Base-by-base conservation (phyloP, 2,888 invertebrate genomes). In the Acronicta psi region DNA sequence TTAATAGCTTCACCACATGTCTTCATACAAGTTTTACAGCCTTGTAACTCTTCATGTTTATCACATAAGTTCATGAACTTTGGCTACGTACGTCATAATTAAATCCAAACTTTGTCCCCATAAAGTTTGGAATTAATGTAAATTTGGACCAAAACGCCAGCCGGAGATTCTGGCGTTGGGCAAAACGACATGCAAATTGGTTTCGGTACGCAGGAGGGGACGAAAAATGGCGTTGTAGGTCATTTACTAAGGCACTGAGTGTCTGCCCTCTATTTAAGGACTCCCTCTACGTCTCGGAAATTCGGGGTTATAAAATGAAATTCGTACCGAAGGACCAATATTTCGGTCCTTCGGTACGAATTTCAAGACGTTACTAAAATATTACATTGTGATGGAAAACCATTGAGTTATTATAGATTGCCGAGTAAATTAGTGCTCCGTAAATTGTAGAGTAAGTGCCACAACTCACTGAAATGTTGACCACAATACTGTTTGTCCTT, bases 161-260 rank as follows among this genome's bases (percentile, higher is more conserved):
- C 34, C 34, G 34, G 34, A n/a, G n/a, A 34, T n/a, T n/a, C 34
- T n/a, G 34, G 4, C n/a, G 58, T 8, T 11, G 36, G 31, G 40
- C 16, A 34, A 36, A 70, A 67, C 59, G 59, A 59, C 59, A 65
- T 65, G 67, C 66, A 67, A 67, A 67, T 70, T 67, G 53, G 45
- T 65, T 52, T 58, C 53, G 45, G 25, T 53, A 42, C 42, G 40
- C 53, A 40, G 40, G 51, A 65, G 40, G 59, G 66, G 66, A 50
- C 25, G 20, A 59, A 65, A 46, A 45, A 58, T 29, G 46, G 31
- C 66, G 37, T 59, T 53, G 38, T 51, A 64, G 49, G 52, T 29
- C 66, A 52, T 40, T 50, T 41, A 18, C 18, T 25, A 41, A 56
- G 52, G 38, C 37, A 49, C 44, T 63, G 20, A 31, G 16, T 57